These are phyloP conservation scores for Silurus glanis DNA, from an alignment of 2,113 vertebrate genomes.

Conservation along the genomic window DNA sequence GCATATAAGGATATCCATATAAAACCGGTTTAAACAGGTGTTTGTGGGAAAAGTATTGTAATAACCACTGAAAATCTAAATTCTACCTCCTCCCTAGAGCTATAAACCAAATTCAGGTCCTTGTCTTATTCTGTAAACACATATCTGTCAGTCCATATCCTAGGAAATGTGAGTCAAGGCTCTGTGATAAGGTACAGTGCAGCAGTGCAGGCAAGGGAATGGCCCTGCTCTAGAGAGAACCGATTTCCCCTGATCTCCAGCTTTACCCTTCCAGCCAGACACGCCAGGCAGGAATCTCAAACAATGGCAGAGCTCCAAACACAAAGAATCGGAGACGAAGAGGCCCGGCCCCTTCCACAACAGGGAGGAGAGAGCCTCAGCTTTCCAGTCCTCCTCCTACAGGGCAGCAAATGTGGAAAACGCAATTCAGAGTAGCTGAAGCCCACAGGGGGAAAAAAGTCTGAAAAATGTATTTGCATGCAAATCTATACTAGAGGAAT, in stretches of 20 bases:
- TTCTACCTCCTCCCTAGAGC: no score
- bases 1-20: background rate
- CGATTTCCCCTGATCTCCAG: conserved; percentile 72
- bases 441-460: background rate
- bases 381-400: conserved; percentile 25
- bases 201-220: background rate
- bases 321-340: conserved; percentile 46
- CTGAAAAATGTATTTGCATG: background rate
- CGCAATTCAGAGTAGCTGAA: background rate
- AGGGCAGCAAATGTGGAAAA: conserved; percentile 5
- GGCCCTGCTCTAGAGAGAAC: conserved; percentile 20
- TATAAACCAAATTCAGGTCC: background rate
- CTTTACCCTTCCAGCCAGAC: conserved; percentile 74
- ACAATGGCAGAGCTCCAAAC: conserved; percentile 61
- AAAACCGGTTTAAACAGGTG: background rate
- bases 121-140: background rate
- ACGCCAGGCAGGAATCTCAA: conserved; percentile 61
- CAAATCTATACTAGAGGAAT: background rate
- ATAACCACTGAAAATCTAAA: background rate
- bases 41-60: background rate
- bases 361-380: conserved; percentile 35
- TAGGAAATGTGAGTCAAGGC: conserved; percentile 10
- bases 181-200: conserved; percentile 11
- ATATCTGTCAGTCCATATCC: background rate
- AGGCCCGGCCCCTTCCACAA: conserved; percentile 46